These are phyloP conservation scores for Panonychus citri DNA, from an alignment of 1,140 invertebrate genomes.

Conservation along the genomic window DNA sequence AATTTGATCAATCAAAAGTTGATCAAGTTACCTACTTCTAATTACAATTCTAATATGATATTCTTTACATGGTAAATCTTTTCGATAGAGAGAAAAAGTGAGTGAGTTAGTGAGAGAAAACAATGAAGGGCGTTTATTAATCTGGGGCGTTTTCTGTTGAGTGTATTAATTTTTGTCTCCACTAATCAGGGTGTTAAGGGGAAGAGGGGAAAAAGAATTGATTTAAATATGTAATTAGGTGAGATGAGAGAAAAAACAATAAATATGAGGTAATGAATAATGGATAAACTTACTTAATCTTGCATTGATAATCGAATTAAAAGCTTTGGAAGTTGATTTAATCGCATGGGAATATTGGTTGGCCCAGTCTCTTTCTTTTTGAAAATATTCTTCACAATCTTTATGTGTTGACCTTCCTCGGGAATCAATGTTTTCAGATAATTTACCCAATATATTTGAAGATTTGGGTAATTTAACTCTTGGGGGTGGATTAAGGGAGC, in stretches of 20 bases:
- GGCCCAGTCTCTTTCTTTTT: conserved; percentile 23
- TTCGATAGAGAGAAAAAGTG: too few relatives aligned
- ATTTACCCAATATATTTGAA: neutral
- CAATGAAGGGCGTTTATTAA: too few relatives aligned
- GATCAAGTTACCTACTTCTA: too few relatives aligned
- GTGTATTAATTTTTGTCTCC: too few relatives aligned
- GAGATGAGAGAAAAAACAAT: neutral
- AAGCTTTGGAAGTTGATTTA: conserved; percentile 19
- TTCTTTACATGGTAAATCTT: too few relatives aligned
- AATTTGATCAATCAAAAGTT: too few relatives aligned
- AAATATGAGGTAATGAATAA: neutral
- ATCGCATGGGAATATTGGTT: conserved; percentile 19
- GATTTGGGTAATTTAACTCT: conserved; percentile 2
- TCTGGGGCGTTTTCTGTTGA: too few relatives aligned
- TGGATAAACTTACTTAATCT: neutral
- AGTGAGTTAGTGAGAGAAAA: too few relatives aligned
- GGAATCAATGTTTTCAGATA: neutral
- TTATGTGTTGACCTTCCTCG: conserved; percentile 2
- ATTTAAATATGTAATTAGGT: too few relatives aligned
- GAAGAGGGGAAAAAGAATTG: too few relatives aligned
- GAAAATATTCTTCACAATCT: conserved; percentile 27
- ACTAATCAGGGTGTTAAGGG: too few relatives aligned
- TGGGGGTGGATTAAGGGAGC: neutral
- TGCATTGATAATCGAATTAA: conserved; percentile 4
- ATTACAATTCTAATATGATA: too few relatives aligned